Base-by-base conservation (phyloP, 2,797 vertebrate species). In the Xenops minutus region DNA sequence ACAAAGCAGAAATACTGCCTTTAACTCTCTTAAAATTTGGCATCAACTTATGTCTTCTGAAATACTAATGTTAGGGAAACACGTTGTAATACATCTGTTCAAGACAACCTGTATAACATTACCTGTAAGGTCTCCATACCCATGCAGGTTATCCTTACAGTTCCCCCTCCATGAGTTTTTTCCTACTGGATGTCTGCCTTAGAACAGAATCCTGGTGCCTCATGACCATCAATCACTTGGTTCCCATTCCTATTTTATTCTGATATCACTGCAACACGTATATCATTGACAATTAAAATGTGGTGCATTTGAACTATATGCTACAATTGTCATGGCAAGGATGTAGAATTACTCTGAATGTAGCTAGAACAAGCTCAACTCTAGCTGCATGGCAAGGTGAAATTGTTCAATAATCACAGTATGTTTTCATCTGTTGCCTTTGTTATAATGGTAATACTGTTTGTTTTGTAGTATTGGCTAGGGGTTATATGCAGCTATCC, bases 21-120 rank as follows among this genome's bases (percentile, higher is more conserved):
- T 91, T 84, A 88, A 67, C 29, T 91, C 48, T 67, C 41, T 88
- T 71, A 58, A 91, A 92, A 92, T 84, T 78, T 93, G 84, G 44
- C 84, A 72, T 91, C 69, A 81, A 19, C 16, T 86, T 89, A 2
- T 0, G 18, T 84, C 39, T 94, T 83, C 48, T 58, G 75, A 77
- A 85, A 77, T 52, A 73, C 49, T 80, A 91, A 90, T 52, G 64
- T 83, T 95, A 55, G 72, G 63, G 79, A 89, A 94, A 83, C n/a
- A 22, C 27, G 51, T 87, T 88, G 59, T 72, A 34, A 30, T 92
- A 77, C 29, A 77, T 88, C 78, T 89, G 39, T 71, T 80, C 1
- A 4, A 80, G 75, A 48, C 48, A 91, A 79, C 58, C 67, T 79
- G 39, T 32, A 3, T 79, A 85, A 34, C 3, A 3, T 88, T 91